Conservation (phyloP, 2,888 invertebrate genomes). For the Tortricodes alternella region DNA sequence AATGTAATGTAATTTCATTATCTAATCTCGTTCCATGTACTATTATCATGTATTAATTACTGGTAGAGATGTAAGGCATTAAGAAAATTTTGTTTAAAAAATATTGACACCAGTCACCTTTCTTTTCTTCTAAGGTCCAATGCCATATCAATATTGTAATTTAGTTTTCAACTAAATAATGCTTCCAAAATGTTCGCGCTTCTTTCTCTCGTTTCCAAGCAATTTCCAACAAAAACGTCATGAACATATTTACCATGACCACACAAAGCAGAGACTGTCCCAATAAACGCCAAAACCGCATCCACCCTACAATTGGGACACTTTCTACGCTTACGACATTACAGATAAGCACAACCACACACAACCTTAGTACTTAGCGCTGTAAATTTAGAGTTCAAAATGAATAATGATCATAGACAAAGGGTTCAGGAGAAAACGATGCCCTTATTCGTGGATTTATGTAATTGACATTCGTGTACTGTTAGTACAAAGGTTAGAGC, state of each 20-base stretch:
- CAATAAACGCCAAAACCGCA: slow-evolving; percentile 34
- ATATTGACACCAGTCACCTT: too few relatives aligned
- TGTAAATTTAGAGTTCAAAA: slow-evolving; percentile 49
- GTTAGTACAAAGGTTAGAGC: slow-evolving; percentile 28
- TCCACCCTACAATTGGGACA: slow-evolving; percentile 61
- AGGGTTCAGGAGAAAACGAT: slow-evolving; percentile 64
- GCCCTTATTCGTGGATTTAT: slow-evolving; percentile 59
- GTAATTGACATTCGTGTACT: slow-evolving; percentile 31
- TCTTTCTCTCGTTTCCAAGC: not conserved
- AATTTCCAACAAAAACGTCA: not conserved
- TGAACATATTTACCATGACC: not conserved
- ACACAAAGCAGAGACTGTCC: slow-evolving; percentile 21
- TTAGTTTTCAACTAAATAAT: too few relatives aligned
- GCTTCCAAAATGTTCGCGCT: too few relatives aligned
- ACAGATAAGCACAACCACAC: slow-evolving; percentile 48
- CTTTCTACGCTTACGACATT: slow-evolving; percentile 65
- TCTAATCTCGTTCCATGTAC: too few relatives aligned
- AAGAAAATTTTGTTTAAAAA: too few relatives aligned
- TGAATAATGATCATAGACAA: slow-evolving; percentile 46
- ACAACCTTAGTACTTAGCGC: slow-evolving; percentile 40
- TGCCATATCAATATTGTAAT: too few relatives aligned
- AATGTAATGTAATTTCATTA: too few relatives aligned
- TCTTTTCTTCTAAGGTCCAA: too few relatives aligned
- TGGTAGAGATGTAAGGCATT: too few relatives aligned
- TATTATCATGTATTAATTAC: too few relatives aligned